Conservation (phyloP, 1,140 invertebrate species). For the Formica selysi region DNA sequence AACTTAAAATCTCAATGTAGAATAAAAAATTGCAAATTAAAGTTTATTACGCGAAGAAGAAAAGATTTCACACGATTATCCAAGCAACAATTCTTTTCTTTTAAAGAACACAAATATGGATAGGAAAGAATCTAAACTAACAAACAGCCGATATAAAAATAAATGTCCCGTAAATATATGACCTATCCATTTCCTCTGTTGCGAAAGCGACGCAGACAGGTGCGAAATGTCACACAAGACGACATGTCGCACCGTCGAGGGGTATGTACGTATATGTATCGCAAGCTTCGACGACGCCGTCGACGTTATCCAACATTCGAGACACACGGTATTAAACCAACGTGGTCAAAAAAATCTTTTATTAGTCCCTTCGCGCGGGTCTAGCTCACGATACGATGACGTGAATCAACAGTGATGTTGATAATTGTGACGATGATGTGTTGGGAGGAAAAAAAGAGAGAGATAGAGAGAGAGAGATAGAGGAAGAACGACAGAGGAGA, state of each 20-base stretch:
- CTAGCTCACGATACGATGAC: neutral
- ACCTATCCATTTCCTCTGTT: too few relatives aligned
- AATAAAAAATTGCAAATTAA: neutral
- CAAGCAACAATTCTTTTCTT: neutral
- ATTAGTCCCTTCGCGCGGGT: neutral
- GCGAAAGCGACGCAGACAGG: neutral
- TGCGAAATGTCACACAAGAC: conserved; percentile 21
- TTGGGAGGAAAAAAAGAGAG: neutral
- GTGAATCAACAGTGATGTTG: neutral
- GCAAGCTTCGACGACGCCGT: neutral
- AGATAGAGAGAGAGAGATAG: neutral
- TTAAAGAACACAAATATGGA: neutral
- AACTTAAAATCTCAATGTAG: neutral
- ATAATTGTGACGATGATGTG: conserved; percentile 4
- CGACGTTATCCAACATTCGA: neutral
- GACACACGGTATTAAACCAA: conserved; percentile 22
- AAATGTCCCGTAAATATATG: neutral
- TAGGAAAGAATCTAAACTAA: neutral
- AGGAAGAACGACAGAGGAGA: neutral
- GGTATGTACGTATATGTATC: too few relatives aligned
- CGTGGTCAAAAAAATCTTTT: too few relatives aligned
- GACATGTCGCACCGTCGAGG: conserved; percentile 10
- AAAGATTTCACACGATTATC: neutral
- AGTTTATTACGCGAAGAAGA: neutral
- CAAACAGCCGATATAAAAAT: neutral